Evolutionary conservation across 2,113 vertebrate species (phyloP).

Genomic region (Forbesichthys papilliferus): DNA sequence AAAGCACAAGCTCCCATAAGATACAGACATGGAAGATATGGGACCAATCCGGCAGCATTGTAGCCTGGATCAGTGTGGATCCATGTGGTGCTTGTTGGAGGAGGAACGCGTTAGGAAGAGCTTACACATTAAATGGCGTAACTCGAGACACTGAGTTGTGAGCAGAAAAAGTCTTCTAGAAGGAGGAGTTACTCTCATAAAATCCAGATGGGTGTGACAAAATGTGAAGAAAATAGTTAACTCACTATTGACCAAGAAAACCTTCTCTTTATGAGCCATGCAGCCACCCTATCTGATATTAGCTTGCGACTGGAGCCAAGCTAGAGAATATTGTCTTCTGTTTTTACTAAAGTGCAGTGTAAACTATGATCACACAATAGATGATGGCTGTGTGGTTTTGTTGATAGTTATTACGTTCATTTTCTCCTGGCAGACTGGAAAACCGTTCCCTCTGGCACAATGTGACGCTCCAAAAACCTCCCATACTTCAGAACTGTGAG

Average conservation of each 20-base stretch:
- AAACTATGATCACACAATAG: constrained; percentile 18
- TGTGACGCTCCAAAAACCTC: neutral
- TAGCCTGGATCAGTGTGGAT: neutral
- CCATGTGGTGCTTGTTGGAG: constrained; percentile 13
- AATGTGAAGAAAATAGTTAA: neutral
- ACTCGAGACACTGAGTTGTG: constrained; percentile 33
- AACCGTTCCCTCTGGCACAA: neutral
- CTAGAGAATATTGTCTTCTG: constrained; percentile 20
- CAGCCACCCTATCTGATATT: neutral
- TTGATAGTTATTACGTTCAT: constrained; percentile 1
- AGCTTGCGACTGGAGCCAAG: neutral
- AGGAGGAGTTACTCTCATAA: constrained; percentile 34
- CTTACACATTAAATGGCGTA: constrained; percentile 30
- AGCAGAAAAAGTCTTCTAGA: neutral
- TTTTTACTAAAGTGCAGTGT: neutral
- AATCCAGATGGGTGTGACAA: constrained; percentile 26
- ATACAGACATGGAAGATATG: constrained; percentile 2
- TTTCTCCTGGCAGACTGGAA: constrained; percentile 16
- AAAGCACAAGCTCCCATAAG: constrained; percentile 33
- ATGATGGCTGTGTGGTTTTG: constrained; percentile 18
- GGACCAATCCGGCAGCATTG: constrained; percentile 44
- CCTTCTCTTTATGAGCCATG: neutral
- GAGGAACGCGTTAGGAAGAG: constrained; percentile 7
- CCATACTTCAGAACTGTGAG: neutral
- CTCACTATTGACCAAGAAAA: constrained; percentile 14